Evolutionary conservation across 2,797 vertebrate genomes (phyloP), one percentile per base, ranked within the genome.

Genomic region (Gymnoscopelus braueri): DNA sequence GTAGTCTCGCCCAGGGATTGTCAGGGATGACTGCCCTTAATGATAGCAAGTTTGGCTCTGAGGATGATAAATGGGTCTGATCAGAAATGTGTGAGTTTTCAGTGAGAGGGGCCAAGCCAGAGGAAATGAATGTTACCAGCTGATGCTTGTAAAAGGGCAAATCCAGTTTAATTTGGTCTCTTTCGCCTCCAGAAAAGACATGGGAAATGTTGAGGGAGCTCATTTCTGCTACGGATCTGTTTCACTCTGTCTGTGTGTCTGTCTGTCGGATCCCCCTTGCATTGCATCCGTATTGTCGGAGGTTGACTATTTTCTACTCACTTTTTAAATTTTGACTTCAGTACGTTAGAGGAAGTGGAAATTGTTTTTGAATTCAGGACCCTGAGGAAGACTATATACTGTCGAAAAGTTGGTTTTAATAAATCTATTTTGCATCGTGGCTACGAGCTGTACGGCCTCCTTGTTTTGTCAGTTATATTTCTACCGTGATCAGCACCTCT

Each of bases 11-110:
- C 62, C 49, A 10, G 60, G 57, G 65, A 13, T 54, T 12, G 61
- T 69, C 64, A 67, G 65, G 50, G 52, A 59, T 61, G 64, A 75
- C 60, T 65, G 55, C 53, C 50, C 50, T 64, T 75, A 74, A 85
- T 78, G 71, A 73, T 70, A 65, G 72, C 63, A 77, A 62, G 64
- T 76, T 80, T 77, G 69, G 66, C 72, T 48, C 3, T 9, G 9
- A 53, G 62, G 66, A 52, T 60, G 74, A 77, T 75, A 59, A 65
- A 72, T 65, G 67, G 52, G 48, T 60, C 74, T 66, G 8, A 44
- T 65, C 67, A 64, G 62, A 67, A 56, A 12, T 19, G 61, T 1
- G 24, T 44, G 14, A 66, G 53, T 54, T 44, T 44, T 75, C 48
- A 44, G 72, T 2, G 3, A 29, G 24, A 58, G 56, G 13, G 63